Evolutionary conservation across 2,797 vertebrate genomes (phyloP), one percentile per base, ranked within the genome.

Genomic region (Sandelia bainsii): DNA sequence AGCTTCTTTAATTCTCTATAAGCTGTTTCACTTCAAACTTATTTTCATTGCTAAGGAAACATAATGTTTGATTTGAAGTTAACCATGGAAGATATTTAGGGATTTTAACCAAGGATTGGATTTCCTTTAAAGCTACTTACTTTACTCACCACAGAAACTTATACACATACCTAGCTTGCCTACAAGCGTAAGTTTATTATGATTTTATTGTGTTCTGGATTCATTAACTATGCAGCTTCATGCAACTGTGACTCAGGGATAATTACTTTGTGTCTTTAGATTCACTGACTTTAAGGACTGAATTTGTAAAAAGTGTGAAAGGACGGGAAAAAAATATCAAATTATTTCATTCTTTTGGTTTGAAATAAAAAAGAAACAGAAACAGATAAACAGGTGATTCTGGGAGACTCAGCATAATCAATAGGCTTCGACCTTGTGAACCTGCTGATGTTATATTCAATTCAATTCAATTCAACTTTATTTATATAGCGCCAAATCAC

Each of bases 61-160:
- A 13, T 49, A 65, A 59, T 62, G 22, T 77, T 67, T 57, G 25
- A 64, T 60, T 62, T 52, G 54, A 19, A 42, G 20, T 42, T 25
- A 65, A 50, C 23, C 1, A 56, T 3, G 1, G 13, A 66, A 29
- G 42, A 39, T 5, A 32, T 61, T 46, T 10, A 32, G 9, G 52
- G 39, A 44, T 44, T 20, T 48, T 22, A 45, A 59, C 7, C 29
- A 51, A n/a, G 22, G 34, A 2, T 49, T 13, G 11, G 17, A 51
- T 74, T 70, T 46, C 19, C 17, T 59, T 53, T 8, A 32, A 63
- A 40, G 40, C 12, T 8, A 20, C 58, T 25, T 51, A 42, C 14
- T 56, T 44, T n/a, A 45, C 19, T 49, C 11, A 3, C 0, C 9
- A 46, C 48, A 4, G 29, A 68, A 32, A 23, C 45, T 46, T 42